Conservation (phyloP, 2,888 invertebrate genomes). For the Diplolepis rosae region DNA sequence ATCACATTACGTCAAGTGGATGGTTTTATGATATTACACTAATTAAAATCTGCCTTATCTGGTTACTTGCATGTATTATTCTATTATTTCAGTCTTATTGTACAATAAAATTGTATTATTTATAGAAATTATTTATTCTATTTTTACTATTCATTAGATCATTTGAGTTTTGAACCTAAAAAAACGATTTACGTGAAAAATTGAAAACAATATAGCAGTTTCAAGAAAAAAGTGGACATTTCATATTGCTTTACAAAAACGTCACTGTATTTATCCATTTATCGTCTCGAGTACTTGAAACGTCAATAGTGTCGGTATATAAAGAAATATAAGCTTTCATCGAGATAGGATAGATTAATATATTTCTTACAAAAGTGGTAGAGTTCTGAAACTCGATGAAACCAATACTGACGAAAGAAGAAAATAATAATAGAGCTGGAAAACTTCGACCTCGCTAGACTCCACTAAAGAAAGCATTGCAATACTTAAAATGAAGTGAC, state of each 20-base stretch:
- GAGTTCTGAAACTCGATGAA: conserved; percentile 21
- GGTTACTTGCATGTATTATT: conserved; percentile 16
- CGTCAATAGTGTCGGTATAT: conserved; percentile 10
- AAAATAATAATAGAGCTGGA: background rate
- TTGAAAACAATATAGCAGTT: background rate
- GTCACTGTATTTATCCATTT: conserved; percentile 20
- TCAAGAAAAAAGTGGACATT: background rate
- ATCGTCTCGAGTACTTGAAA: conserved; percentile 21
- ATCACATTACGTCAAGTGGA: background rate
- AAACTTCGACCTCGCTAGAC: background rate
- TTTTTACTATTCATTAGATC: too few relatives aligned
- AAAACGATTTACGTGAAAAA: background rate
- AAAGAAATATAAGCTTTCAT: conserved; percentile 24
- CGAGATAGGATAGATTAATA: conserved; percentile 29
- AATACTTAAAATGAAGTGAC: background rate
- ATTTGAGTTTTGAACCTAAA: too few relatives aligned
- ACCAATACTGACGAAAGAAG: background rate
- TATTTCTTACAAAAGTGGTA: conserved; percentile 10
- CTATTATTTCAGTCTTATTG: background rate
- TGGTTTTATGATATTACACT: conserved; percentile 35
- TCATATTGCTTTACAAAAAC: conserved; percentile 17
- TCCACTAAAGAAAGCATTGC: background rate
- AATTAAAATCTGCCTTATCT: conserved; percentile 40
- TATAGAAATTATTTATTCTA: too few relatives aligned
- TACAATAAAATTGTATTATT: background rate